Base-by-base conservation (phyloP, 2,113 vertebrate species). In the Todiramphus saurophagus region DNA sequence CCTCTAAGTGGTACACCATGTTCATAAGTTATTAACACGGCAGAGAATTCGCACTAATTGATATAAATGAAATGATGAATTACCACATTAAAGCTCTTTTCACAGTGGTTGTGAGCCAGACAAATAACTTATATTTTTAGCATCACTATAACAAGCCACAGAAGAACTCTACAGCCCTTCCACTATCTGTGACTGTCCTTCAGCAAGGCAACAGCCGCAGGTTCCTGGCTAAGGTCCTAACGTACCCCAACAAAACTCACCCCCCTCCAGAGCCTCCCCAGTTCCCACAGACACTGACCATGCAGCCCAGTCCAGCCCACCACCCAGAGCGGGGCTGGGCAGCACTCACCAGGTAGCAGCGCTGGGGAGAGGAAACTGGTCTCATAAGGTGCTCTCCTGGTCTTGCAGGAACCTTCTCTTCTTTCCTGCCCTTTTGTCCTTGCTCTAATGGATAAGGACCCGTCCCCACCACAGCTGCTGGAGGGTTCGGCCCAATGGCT, bases 371-470 rank as follows among this genome's bases (percentile, higher is more conserved):
- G 1, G 0, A 2, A 51, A 37, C 59, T 1, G 4, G 1, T 11
- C 39, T 39, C 3, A 0, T 0, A 1, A 33, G 7, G 4, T 5
- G 18, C 35, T 24, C 60, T 7, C 0, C 0, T 17, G 19, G 0
- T 11, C 17, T 5, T 6, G 2, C 44, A 92, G 43, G 0, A 0
- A 0, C 2, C 0, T 1, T 12, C 24, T 2, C 25, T 1, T 28
- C 18, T 1, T 5, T 11, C 6, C 78, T 68, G 35, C 44, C 51
- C 2, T 12, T n/a, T 46, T 64, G 20, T 14, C 27, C 25, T 39
- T 24, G 43, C 78, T 56, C 5, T 28, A 24, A 46, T 33, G 0
- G 7, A 39, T 66, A 67, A 88, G 0, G 1, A 16, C 11, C 44
- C 4, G 27, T 7, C 28, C 31, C 24, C 2, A 5, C 77, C 30